Evolutionary conservation across 2,113 vertebrate genomes (phyloP).

Genomic region (Dryoscopus gambensis): DNA sequence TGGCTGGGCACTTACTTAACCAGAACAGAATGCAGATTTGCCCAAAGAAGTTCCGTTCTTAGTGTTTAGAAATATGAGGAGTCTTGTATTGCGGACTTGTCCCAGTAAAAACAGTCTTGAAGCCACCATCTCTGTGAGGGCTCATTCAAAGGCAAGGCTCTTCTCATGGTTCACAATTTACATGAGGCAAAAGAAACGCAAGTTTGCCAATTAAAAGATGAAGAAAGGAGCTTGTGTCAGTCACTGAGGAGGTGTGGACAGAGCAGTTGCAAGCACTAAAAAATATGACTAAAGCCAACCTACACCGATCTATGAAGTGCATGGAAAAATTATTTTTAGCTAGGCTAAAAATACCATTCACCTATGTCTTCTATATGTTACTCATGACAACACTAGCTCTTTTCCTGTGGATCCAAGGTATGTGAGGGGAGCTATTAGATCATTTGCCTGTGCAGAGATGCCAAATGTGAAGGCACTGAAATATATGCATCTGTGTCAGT

Average conservation of each 20-base stretch:
- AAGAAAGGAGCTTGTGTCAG: neutral
- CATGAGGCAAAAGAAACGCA: neutral
- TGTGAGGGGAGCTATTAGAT: neutral
- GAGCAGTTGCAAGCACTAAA: neutral
- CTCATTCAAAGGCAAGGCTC: neutral
- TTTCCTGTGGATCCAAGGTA: neutral
- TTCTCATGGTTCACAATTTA: neutral
- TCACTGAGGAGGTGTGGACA: neutral
- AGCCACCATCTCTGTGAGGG: neutral
- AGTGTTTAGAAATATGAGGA: neutral
- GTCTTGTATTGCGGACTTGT: neutral
- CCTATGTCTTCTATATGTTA: neutral
- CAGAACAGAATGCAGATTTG: neutral
- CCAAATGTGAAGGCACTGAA: neutral
- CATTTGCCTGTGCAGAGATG: neutral
- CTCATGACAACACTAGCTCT: neutral
- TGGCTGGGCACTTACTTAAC: neutral
- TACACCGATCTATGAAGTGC: neutral
- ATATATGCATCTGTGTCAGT: conserved; percentile 12
- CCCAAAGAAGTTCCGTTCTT: neutral
- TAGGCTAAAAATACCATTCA: neutral
- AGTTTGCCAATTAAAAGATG: neutral
- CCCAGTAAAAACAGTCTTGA: neutral
- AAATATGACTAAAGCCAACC: neutral
- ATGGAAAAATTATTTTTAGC: neutral